Base-by-base conservation (phyloP, 1,140 invertebrate genomes). In the Gryllus bimaculatus region DNA sequence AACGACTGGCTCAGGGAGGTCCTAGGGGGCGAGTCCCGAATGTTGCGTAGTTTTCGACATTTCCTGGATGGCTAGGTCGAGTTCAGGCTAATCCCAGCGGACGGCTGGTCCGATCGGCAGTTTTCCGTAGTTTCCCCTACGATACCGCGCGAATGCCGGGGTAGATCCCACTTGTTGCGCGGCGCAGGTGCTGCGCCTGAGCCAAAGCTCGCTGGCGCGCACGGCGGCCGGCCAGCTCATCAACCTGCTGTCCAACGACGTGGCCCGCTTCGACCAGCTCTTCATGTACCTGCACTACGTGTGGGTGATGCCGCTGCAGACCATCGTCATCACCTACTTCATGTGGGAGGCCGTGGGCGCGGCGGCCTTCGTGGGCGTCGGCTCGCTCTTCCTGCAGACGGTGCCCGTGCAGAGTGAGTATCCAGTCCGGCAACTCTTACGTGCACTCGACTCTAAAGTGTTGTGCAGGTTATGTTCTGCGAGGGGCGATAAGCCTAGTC, bases 161-260 rank as follows among this genome's bases (percentile, higher is more conserved):
- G 26, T 5, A 39, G 26, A 2, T 39, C 26, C 26, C 26, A 39
- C 26, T 39, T 5, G 26, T 7, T 66, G 7, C 10, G 2, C 7
- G 54, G 10, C 13, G 47, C 81, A 91, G 90, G 86, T 91, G 0
- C 84, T 92, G 13, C 87, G 88, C 5, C 85, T 93, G 47, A 92
- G 88, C 79, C 90, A 90, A 85, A 86, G 87, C 76, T 89, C 94
- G 0, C 83, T 94, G 18, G 90, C 90, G 0, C 86, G 92, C 85
- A 86, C 87, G 76, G 90, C 94, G 0, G 83, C 94, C 15, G 90
- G 90, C 0, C 87, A 92, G 86, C 88, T 96, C 49, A 92, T 96
- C 7, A 96, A 96, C 86, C 85, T 96, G 15, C 85, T 96, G 78
- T 94, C 94, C 3, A 96, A 96, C 82, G 95, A 96, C 83, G 87